Evolutionary conservation across 2,797 vertebrate genomes (phyloP), one percentile per base, ranked within the genome.

Genomic region (Lithobates pipiens): DNA sequence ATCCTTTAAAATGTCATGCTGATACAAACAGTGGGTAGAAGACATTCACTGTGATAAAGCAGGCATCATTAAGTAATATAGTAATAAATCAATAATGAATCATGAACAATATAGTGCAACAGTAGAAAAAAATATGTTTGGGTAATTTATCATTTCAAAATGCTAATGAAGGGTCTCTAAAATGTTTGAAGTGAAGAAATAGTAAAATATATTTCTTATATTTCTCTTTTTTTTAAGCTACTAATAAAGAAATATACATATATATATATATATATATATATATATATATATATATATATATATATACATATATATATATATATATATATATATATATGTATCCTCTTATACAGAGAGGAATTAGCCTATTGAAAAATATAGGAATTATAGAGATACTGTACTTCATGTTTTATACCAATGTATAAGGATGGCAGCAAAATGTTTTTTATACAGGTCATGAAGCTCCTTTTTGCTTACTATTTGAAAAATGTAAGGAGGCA

Each of bases 1-100:
- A 87, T 87, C 70, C 85, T 82, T 79, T 80, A 87, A 83, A 87
- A 87, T 87, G 85, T 83, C 85, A 87, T 61, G 85, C 81, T 83
- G 80, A 61, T 87, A 69, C 73, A 80, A 87, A 79, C 85, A 83
- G 85, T 87, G 81, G 85, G 85, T 87, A 75, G 80, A 75, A 79
- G 76, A 82, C 76, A 79, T 83, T 79, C 70, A 79, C 75, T 70
- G 69, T 87, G 81, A 87, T 83, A 73, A 81, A 87, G 81, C 78
- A 87, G 83, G 85, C 76, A 87, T 87, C 85, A 87, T 87, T 87
- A 87, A 63, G 80, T 81, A 87, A 87, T 83, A 83, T 75, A 69
- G 71, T 79, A 83, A 87, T 87, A 87, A 83, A 87, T 87, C 85
- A 87, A 83, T 83, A 87, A 87, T 87, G 76, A 87, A 87, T 87